Evolutionary conservation across 2,113 vertebrate species (phyloP).

Genomic region (Lanius ludovicianus): DNA sequence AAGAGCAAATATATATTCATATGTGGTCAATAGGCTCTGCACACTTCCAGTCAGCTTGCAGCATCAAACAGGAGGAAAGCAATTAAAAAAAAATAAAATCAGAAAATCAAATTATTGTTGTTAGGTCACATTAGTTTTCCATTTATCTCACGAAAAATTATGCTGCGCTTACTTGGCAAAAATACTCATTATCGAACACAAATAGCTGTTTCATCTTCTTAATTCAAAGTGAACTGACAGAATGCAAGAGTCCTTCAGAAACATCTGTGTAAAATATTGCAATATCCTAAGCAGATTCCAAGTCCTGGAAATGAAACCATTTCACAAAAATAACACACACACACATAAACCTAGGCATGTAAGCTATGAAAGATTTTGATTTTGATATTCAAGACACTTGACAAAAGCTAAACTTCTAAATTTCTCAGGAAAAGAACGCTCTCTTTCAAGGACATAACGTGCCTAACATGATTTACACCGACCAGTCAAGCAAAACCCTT

Average conservation of each 20-base stretch:
- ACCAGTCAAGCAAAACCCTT: background rate
- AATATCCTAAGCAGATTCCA: background rate
- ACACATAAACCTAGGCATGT: background rate
- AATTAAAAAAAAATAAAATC: background rate
- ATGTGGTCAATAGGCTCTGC: background rate
- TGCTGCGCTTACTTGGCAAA: background rate
- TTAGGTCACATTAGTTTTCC: background rate
- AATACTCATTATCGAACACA: background rate
- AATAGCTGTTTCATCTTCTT: background rate
- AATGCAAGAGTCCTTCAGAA: background rate
- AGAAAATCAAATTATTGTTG: background rate
- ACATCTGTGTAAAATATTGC: background rate
- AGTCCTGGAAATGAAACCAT: background rate
- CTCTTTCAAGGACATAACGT: background rate
- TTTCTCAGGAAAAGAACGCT: background rate
- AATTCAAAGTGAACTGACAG: background rate
- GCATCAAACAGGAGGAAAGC: background rate
- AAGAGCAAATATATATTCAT: background rate
- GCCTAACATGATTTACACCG: background rate
- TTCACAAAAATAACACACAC: background rate
- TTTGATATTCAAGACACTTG: background rate
- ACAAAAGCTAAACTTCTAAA: background rate
- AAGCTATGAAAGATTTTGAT: background rate
- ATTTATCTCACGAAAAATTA: background rate
- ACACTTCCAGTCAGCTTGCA: background rate